A percentile compares a stretch with the other conserved stretches of the same genome.
Evolutionary conservation across 2,797 vertebrate genomes (phyloP).

Genomic region (Gallirallus australis): DNA sequence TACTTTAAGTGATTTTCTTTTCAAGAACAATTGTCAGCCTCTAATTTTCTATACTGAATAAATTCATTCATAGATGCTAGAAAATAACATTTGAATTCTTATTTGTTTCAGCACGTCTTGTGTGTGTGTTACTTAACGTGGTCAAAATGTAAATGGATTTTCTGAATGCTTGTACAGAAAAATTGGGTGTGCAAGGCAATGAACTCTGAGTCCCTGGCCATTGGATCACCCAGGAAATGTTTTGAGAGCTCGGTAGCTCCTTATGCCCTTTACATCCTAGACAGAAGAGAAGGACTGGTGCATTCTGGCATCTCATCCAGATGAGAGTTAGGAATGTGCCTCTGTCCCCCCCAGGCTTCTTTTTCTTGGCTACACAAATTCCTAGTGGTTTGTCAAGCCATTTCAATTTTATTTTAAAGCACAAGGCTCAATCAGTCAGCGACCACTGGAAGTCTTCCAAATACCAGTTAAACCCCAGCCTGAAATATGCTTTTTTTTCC

Average conservation of each 20-base stretch:
- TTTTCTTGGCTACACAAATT: not conserved
- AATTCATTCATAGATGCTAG: not conserved
- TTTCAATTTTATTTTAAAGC: constrained; percentile 45
- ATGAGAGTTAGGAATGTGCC: not conserved
- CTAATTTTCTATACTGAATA: not conserved
- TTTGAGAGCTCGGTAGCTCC: not conserved
- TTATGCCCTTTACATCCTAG: not conserved
- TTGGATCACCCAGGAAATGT: not conserved
- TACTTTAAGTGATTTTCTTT: not conserved
- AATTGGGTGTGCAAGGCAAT: not conserved
- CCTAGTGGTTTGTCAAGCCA: not conserved
- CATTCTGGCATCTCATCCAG: not conserved
- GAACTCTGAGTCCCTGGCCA: not conserved
- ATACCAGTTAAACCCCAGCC: constrained; percentile 44
- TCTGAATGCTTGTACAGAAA: not conserved
- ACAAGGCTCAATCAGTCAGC: not conserved
- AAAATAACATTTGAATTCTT: not conserved
- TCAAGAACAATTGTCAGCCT: not conserved
- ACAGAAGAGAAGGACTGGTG: not conserved
- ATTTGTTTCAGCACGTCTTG: not conserved
- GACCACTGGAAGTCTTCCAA: constrained; percentile 41
- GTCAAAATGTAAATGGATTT: not conserved
- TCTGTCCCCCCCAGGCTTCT: not conserved
- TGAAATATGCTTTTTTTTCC: not conserved
- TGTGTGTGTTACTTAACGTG: not conserved